Base-by-base conservation (phyloP, 2,113 vertebrate species). In the Ellobius talpinus region DNA sequence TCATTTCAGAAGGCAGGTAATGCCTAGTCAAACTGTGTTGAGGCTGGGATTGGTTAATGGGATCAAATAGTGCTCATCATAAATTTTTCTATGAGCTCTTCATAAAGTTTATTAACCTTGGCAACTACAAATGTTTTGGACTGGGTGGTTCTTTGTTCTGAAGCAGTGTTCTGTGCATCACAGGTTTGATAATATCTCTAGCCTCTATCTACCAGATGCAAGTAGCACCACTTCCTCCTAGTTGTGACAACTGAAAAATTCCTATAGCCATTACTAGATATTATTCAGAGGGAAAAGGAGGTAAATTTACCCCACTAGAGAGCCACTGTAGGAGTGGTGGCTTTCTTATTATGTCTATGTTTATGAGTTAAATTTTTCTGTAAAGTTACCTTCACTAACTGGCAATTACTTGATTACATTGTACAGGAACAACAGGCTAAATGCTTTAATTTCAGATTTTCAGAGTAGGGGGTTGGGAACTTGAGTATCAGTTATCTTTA, bases 291-390 rank as follows among this genome's bases (percentile, higher is more conserved):
- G 47, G 31, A 55, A 14, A 47, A 47, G n/a, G 70, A 23, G 21
- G 6, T 65, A 55, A 77, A 78, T 29, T 81, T 81, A 66, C 55
- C 50, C 26, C 31, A 29, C 24, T 52, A 91, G 65, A 95, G 72
- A 95, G 73, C 17, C 24, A 76, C 23, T 65, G 77, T 94, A 87
- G 70, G 29, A 79, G 42, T 86, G 55, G 42, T 84, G 23, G 50
- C 63, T 89, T 93, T 82, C 68, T 94, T 76, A 87, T 96, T 92
- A n/a, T 79, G 17, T 91, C 65, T 14, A 72, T 55, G 16, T 82
- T 90, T 93, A 82, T 94, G 76, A 85, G 63, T 81, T 65, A 77
- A 82, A 55, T 36, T 90, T 94, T 96, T 89, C 52, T 96, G 8
- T 86, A 85, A 94, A 78, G 47, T 65, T 93, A 36, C 79, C 33